phyloP scores from a whole-genome alignment of 1,140 invertebrate genomes.

The Holotrichia oblita region DNA sequence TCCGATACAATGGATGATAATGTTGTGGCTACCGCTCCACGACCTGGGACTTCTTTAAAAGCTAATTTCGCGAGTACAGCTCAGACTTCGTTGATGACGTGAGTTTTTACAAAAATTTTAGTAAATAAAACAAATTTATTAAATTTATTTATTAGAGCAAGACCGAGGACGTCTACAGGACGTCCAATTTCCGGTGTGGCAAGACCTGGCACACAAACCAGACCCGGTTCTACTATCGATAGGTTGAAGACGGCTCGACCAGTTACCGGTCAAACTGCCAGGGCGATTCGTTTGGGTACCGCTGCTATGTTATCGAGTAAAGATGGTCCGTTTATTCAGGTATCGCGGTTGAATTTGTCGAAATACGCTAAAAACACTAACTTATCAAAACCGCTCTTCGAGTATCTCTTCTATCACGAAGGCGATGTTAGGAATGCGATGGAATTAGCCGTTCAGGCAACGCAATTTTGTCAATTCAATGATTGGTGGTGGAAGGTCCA shows the following conservation, averaged over 20 bases:
- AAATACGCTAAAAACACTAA: conserved; percentile 84
- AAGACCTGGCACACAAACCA: conserved; percentile 78
- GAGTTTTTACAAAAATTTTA: conserved; percentile 45
- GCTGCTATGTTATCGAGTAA: conserved; percentile 84
- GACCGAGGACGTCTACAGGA: conserved; percentile 73
- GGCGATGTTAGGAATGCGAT: conserved; percentile 88
- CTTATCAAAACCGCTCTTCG: conserved; percentile 88
- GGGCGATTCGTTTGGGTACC: conserved; percentile 73
- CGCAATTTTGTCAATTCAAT: conserved; percentile 74
- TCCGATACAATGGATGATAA: conserved; percentile 86
- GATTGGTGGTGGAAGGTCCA: conserved; percentile 99
- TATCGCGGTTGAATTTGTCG: conserved; percentile 86
- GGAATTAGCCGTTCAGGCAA: conserved; percentile 87
- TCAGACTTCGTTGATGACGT: conserved; percentile 38
- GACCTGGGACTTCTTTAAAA: conserved; percentile 89
- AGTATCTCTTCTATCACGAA: conserved; percentile 95
- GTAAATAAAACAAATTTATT: too few species aligned
- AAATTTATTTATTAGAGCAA: too few species aligned
- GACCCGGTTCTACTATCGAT: conserved; percentile 76
- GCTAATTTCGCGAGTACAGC: conserved; percentile 51
- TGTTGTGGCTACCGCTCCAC: conserved; percentile 82
- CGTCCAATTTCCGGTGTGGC: conserved; percentile 79
- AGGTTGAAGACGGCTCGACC: conserved; percentile 77
- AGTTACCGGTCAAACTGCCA: conserved; percentile 58
- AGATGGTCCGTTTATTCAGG: conserved; percentile 87